phyloP scores from a whole-genome alignment of 2,888 invertebrate species.

The Alviniconcha strummeri region DNA sequence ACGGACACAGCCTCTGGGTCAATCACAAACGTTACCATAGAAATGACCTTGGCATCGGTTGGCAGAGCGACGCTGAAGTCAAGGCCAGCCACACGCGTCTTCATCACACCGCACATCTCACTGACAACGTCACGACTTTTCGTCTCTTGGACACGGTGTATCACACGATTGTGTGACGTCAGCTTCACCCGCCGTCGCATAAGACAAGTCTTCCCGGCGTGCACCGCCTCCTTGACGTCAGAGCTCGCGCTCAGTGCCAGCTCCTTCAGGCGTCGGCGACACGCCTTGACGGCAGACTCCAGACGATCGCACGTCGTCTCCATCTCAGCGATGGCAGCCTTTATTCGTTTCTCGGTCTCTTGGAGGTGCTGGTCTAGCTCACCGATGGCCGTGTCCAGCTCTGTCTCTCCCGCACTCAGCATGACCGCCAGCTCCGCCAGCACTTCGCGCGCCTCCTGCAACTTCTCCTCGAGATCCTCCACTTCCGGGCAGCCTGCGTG shows the following conservation, averaged over 20 bases:
- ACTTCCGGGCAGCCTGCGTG: slow-evolving; percentile 12
- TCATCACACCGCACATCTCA: neutral
- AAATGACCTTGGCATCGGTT: neutral
- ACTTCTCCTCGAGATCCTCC: neutral
- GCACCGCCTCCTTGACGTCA: slow-evolving; percentile 2
- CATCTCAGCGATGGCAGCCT: neutral
- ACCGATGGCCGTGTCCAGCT: neutral
- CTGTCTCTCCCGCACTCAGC: neutral
- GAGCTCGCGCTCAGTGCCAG: neutral
- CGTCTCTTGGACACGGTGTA: neutral
- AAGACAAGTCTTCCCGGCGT: neutral
- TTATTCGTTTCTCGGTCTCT: neutral
- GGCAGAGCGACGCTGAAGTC: slow-evolving; percentile 1
- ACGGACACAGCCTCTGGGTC: neutral
- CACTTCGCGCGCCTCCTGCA: neutral
- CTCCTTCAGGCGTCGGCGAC: slow-evolving; percentile 6
- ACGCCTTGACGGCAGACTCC: neutral
- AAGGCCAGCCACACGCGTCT: neutral
- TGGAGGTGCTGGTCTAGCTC: slow-evolving; percentile 2
- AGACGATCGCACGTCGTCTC: neutral
- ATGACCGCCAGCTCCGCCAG: neutral
- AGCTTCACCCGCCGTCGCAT: neutral
- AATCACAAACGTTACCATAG: neutral
- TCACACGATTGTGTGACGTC: neutral
- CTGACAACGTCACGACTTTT: neutral